Evolutionary conservation across 2,888 invertebrate genomes (phyloP).

Genomic region (Cryptus viduatorius): DNA sequence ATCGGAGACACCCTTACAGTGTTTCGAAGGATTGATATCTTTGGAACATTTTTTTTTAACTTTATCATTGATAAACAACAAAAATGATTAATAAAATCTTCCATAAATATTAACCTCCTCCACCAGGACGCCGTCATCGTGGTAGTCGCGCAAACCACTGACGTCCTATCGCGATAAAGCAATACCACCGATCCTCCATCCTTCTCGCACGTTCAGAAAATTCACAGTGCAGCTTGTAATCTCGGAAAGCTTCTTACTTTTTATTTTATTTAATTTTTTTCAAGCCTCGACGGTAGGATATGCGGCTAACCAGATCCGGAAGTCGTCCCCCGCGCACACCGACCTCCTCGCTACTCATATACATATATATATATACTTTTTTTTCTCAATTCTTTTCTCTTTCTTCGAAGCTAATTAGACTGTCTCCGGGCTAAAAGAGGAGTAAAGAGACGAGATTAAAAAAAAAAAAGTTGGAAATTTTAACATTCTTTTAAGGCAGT

Average conservation of each 20-base stretch:
- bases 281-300: conserved; percentile 47
- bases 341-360: conserved; percentile 17
- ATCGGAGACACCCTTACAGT: too few relatives aligned
- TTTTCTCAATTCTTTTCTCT: conserved; percentile 26
- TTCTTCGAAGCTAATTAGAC: conserved; percentile 49
- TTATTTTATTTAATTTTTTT: conserved; percentile 18
- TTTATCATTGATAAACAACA: neutral
- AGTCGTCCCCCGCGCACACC: conserved; percentile 29
- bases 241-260: neutral
- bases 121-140: conserved; percentile 40
- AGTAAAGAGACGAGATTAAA: neutral
- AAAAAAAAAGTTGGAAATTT: conserved; percentile 22
- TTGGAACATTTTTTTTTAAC: too few relatives aligned
- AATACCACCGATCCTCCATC: conserved; percentile 24
- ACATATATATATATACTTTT: neutral
- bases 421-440: neutral
- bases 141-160: conserved; percentile 55
- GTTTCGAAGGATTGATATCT: too few relatives aligned
- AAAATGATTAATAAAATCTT: neutral
- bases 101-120: neutral
- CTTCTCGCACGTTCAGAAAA: conserved; percentile 19
- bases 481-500: conserved; percentile 21
- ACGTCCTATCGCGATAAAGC: conserved; percentile 67
- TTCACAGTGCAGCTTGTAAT: neutral
- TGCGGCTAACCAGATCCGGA: conserved; percentile 69